Percentiles rank a stretch among this genome's conserved stretches.
These are phyloP conservation scores for Thelaira solivaga DNA, from an alignment of 2,888 invertebrate genomes.

Conservation along the genomic window DNA sequence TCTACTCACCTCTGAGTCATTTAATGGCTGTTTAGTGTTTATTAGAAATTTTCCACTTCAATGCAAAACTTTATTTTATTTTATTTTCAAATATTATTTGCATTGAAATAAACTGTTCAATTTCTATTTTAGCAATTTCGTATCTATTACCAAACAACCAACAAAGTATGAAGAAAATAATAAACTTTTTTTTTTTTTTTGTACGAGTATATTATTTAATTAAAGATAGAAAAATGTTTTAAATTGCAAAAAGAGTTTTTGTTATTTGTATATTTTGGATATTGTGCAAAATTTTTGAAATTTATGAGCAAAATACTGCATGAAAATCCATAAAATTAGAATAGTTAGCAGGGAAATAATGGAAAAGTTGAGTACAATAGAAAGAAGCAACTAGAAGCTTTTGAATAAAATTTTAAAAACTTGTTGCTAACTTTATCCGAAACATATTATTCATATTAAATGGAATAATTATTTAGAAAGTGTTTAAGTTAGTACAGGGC, in stretches of 20 bases:
- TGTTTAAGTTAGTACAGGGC: too few species aligned
- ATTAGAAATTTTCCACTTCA: constrained; percentile 22
- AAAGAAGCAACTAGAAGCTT: too few species aligned
- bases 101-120: too few species aligned
- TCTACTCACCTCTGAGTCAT: constrained; percentile 16
- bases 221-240: constrained; percentile 6
- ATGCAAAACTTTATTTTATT: constrained; percentile 36
- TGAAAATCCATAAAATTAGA: constrained; percentile 3
- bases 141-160: constrained; percentile 27
- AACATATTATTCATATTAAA: too few species aligned
- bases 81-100: constrained; percentile 37
- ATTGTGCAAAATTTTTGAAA: not conserved
- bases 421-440: constrained; percentile 51
- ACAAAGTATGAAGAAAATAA: constrained; percentile 19
- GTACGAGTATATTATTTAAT: too few species aligned
- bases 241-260: not conserved
- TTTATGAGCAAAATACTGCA: too few species aligned
- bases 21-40: constrained; percentile 31
- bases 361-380: not conserved
- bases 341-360: constrained; percentile 5
- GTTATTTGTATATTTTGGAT: not conserved
- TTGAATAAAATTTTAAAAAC: constrained; percentile 25
- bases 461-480: too few species aligned
- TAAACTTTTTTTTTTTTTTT: constrained; percentile 16
- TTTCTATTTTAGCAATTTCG: too few species aligned